Evolutionary conservation across 2,797 vertebrate genomes (phyloP).

Genomic region (Oreonectes daqikongensis): DNA sequence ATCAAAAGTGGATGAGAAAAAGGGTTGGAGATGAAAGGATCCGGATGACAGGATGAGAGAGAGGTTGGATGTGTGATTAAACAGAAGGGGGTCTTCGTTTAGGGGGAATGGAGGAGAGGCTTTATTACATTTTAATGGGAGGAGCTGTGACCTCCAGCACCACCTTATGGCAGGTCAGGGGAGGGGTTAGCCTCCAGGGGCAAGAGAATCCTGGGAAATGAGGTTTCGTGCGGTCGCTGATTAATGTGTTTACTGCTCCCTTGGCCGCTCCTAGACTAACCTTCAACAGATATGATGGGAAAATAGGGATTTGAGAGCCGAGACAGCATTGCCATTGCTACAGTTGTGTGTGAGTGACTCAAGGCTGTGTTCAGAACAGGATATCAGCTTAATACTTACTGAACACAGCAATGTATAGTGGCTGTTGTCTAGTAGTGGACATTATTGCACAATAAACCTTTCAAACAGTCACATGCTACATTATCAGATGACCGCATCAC

Average conservation of each 20-base stretch:
- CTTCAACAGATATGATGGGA: conserved; percentile 32
- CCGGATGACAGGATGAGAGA: conserved; percentile 38
- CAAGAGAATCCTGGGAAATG: conserved; percentile 57
- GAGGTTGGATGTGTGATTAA: conserved; percentile 66
- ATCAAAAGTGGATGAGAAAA: conserved; percentile 57
- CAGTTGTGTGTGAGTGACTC: background rate
- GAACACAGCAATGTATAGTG: background rate
- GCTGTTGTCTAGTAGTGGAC: background rate
- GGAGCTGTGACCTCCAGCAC: conserved; percentile 68
- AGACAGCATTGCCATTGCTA: background rate
- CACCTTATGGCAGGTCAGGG: conserved; percentile 65
- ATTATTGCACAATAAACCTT: background rate
- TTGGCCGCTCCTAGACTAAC: conserved; percentile 52
- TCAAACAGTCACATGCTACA: background rate
- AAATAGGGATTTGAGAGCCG: background rate
- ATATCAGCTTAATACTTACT: background rate
- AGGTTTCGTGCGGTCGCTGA: conserved; percentile 57
- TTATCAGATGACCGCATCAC: background rate
- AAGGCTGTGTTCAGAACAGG: background rate
- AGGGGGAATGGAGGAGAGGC: conserved; percentile 44
- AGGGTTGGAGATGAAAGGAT: conserved; percentile 69
- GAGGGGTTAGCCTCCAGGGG: conserved; percentile 51
- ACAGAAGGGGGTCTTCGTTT: conserved; percentile 55
- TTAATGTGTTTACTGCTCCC: conserved; percentile 69
- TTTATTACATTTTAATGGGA: conserved; percentile 73